Evolutionary conservation across 2,797 vertebrate species (phyloP).

Genomic region (Catostomus latipinnis): DNA sequence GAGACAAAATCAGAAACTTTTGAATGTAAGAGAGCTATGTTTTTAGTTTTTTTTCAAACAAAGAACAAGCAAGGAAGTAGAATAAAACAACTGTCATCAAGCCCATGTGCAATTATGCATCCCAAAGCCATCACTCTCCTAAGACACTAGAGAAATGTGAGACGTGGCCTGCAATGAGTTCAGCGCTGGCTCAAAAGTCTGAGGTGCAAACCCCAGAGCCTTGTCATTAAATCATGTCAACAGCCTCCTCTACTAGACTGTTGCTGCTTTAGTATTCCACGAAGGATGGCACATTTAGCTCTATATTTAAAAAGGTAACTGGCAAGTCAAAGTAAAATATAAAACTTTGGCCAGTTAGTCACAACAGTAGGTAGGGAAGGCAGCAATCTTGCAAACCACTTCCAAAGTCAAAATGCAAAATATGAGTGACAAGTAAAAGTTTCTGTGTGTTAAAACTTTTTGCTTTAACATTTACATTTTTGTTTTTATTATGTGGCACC

Average conservation of each 20-base stretch:
- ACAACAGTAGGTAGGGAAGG: slow-evolving; percentile 26
- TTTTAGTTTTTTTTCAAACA: background rate
- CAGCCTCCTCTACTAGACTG: slow-evolving; percentile 21
- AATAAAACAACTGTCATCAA: slow-evolving; percentile 5
- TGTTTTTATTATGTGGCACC: background rate
- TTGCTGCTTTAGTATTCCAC: slow-evolving; percentile 42
- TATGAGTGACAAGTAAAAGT: slow-evolving; percentile 9
- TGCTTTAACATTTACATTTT: slow-evolving; percentile 3
- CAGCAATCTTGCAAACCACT: slow-evolving; percentile 26
- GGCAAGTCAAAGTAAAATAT: slow-evolving; percentile 36
- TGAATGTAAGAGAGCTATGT: background rate
- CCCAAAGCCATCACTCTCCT: background rate
- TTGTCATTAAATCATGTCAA: slow-evolving; percentile 42
- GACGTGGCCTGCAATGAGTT: slow-evolving; percentile 5
- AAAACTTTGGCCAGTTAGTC: slow-evolving; percentile 31
- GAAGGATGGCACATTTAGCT: slow-evolving; percentile 37
- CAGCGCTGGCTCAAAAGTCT: background rate
- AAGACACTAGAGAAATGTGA: slow-evolving; percentile 1
- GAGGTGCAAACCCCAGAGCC: slow-evolving; percentile 30
- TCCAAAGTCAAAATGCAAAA: slow-evolving; percentile 18
- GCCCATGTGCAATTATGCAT: slow-evolving; percentile 21
- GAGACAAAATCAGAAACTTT: too few species aligned
- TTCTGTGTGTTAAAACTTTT: slow-evolving; percentile 6
- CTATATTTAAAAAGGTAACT: slow-evolving; percentile 45
- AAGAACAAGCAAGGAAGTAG: background rate